Conservation (phyloP, 2,888 invertebrate species). For the Rosalia funebris region DNA sequence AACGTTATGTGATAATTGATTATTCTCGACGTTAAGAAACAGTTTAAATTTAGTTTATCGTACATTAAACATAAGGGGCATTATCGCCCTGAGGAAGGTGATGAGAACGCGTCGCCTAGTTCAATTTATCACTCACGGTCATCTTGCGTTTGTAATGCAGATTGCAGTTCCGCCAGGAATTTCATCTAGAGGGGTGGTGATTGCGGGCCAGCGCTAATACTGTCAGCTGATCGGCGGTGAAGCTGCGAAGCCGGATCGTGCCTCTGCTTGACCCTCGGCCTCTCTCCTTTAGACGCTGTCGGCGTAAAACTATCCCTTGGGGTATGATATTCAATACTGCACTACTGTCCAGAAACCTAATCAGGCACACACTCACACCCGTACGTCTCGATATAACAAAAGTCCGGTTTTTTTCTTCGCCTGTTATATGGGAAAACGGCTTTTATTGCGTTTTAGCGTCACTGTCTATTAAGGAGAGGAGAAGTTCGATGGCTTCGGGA, state of each 20-base stretch:
- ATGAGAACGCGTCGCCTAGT: conserved; percentile 17
- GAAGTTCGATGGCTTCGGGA: not conserved
- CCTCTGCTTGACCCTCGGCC: conserved; percentile 38
- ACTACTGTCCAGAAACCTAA: conserved; percentile 57
- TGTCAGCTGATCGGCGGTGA: conserved; percentile 21
- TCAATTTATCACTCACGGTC: conserved; percentile 29
- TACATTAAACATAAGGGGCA: conserved; percentile 22
- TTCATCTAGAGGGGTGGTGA: conserved; percentile 25
- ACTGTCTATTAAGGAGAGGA: conserved; percentile 1
- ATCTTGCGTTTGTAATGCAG: conserved; percentile 27
- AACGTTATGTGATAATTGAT: too few species aligned
- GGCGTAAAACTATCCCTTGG: conserved; percentile 57
- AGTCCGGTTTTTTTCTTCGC: conserved; percentile 26
- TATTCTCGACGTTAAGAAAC: too few species aligned
- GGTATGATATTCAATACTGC: conserved; percentile 59
- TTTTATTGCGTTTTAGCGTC: conserved; percentile 14
- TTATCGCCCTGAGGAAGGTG: conserved; percentile 9
- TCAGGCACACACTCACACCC: conserved; percentile 56
- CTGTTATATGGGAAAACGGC: conserved; percentile 6
- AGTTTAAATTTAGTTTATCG: conserved; percentile 9
- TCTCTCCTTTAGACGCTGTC: conserved; percentile 33
- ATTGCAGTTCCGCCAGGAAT: conserved; percentile 25
- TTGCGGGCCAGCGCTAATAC: conserved; percentile 26
- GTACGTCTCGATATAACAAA: conserved; percentile 46
- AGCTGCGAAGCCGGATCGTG: conserved; percentile 9